Conservation (phyloP, 64 coral and sea anemone species). For the Montipora sp. region DNA sequence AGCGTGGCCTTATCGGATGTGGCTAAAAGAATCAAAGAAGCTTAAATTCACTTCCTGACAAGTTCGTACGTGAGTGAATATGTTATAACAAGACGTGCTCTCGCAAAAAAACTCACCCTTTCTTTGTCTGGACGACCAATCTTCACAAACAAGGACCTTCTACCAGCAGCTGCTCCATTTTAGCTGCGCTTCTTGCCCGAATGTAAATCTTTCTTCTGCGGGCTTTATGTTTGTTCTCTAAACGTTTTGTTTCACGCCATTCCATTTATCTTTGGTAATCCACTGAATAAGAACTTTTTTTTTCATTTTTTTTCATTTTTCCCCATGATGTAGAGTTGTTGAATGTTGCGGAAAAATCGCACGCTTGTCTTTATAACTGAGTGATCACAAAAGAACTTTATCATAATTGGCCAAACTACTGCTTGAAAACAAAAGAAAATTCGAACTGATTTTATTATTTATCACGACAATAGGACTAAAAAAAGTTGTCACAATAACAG, state of each 20-base stretch:
- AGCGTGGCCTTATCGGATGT: too few relatives aligned
- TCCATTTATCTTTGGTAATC: slow-evolving; percentile 17
- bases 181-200: background rate
- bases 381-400: too few relatives aligned
- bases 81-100: too few relatives aligned
- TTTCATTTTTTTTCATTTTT: background rate
- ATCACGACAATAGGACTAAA: too few relatives aligned
- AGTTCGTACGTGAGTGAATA: background rate
- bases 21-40: too few relatives aligned
- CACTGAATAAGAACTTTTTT: background rate
- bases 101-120: background rate
- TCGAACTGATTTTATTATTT: too few relatives aligned
- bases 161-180: slow-evolving; percentile 10
- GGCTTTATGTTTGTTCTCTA: background rate
- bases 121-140: background rate
- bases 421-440: too few relatives aligned
- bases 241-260: background rate
- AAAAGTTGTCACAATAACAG: too few relatives aligned
- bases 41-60: too few relatives aligned
- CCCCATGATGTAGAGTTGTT: background rate
- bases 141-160: background rate
- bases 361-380: too few relatives aligned
- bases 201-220: background rate
- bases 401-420: too few relatives aligned
- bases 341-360: too few relatives aligned